Evolutionary conservation across 92 coral and sea anemone species (phyloP), one percentile per base, ranked within the genome.

Genomic region (Micromussa lordhowensis): DNA sequence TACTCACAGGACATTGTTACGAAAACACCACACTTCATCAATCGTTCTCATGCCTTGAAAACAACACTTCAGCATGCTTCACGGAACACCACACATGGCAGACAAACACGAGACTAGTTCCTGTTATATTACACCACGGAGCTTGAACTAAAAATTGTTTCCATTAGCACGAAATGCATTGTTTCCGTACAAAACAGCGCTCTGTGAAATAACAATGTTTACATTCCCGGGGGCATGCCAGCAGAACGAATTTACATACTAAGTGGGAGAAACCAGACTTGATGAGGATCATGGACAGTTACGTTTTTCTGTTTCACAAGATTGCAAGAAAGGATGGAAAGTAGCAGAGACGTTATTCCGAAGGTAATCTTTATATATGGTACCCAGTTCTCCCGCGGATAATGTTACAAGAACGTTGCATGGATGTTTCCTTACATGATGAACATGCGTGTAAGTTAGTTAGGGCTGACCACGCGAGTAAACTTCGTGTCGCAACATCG

Each of bases 1-100:
- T 68, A 77, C 87, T 87, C 77, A 89, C 82, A 85, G 31, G 17
- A 70, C 22, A 54, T 84, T 84, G 85, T 75, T 81, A 35, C 92
- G 74, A 63, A 90, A 51, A 36, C 87, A 90, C 92, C 86, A 83
- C 28, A 83, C 78, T 30, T 71, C 69, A 3, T 34, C 68, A 13
- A 29, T 82, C 26, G 86, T 18, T 44, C 49, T 61, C 63, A 16
- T 40, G 29, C 78, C 17, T 29, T 71, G 69, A 69, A 69, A 69
- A 19, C 29, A 70, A 49, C 8, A 18, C 28, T 49, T 51, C 49
- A 30, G 30, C 64, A 51, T 15, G 8, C 36, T n/a, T 29, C 61
- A 17, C 12, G 63, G 36, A 15, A 51, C 31, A 10, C 66, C 15
- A 26, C 55, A 34, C 75, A 44, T 66, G 24, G 76, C 75, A 1